Evolutionary conservation across 1,140 invertebrate species (phyloP).

Genomic region (silkworm (Bombyx mori)): DNA sequence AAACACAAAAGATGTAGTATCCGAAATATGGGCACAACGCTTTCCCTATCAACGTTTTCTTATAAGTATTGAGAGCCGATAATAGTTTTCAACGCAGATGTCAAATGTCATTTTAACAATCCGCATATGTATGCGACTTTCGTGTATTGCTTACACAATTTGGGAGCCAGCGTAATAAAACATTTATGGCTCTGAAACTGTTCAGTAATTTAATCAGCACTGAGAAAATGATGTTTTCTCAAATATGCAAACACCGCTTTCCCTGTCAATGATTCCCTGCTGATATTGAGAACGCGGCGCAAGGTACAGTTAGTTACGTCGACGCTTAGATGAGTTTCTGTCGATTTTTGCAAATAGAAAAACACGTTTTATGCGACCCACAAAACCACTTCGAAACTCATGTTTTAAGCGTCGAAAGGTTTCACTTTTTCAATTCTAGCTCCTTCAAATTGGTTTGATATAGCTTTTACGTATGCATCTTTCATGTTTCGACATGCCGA

Average conservation of each 20-base stretch:
- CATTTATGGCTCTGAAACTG: too few species aligned
- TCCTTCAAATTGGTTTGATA: neutral
- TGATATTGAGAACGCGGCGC: constrained; percentile 19
- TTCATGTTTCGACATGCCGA: neutral
- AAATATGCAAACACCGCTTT: constrained; percentile 19
- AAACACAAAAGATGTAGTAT: too few species aligned
- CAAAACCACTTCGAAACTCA: constrained; percentile 18
- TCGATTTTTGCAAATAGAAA: constrained; percentile 25
- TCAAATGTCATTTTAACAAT: too few species aligned
- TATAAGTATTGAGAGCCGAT: too few species aligned
- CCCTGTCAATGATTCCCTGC: constrained; percentile 14
- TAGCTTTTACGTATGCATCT: neutral
- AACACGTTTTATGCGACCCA: constrained; percentile 26
- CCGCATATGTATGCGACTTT: too few species aligned
- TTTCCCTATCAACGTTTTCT: neutral
- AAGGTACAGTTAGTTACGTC: constrained; percentile 33
- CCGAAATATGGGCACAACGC: neutral
- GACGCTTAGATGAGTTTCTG: constrained; percentile 21
- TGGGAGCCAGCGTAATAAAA: too few species aligned
- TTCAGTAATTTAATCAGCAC: too few species aligned
- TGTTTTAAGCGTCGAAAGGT: constrained; percentile 14
- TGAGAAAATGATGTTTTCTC: too few species aligned
- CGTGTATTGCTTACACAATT: too few species aligned
- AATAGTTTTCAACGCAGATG: too few species aligned
- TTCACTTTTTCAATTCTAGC: neutral